phyloP scores from a whole-genome alignment of 2,888 invertebrate species.

The Phragmatobia fuliginosa region DNA sequence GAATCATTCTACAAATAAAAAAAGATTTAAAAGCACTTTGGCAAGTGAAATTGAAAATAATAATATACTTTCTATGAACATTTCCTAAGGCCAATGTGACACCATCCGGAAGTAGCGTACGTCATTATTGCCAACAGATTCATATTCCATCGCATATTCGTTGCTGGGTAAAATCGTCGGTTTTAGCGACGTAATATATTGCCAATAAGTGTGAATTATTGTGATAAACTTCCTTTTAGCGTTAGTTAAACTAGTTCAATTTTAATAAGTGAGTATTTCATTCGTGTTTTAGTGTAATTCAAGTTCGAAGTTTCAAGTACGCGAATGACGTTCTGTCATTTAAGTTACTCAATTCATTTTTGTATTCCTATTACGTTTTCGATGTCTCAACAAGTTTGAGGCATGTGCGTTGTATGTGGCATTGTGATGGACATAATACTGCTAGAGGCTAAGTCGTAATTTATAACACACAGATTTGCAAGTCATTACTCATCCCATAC shows the following conservation, averaged over 20 bases:
- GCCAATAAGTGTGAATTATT: conserved; percentile 79
- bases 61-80: conserved; percentile 34
- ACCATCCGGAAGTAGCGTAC: conserved; percentile 83
- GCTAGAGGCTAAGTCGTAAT: conserved; percentile 62
- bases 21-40: neutral
- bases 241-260: conserved; percentile 82
- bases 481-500: conserved; percentile 72
- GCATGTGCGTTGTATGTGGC: conserved; percentile 51
- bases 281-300: conserved; percentile 58
- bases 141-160: conserved; percentile 69
- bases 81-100: conserved; percentile 60
- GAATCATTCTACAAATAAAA: neutral
- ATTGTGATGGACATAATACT: conserved; percentile 50
- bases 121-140: conserved; percentile 86
- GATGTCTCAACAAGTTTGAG: conserved; percentile 56
- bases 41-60: neutral
- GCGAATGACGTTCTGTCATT: conserved; percentile 81
- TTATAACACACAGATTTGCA: conserved; percentile 69
- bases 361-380: conserved; percentile 67
- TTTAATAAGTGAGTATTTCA: conserved; percentile 80
- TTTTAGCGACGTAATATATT: conserved; percentile 79
- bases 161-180: conserved; percentile 73
- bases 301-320: conserved; percentile 69
- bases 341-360: conserved; percentile 81
- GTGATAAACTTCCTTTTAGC: conserved; percentile 81